Evolutionary conservation across 2,113 vertebrate genomes (phyloP).

Genomic region (Solea solea): DNA sequence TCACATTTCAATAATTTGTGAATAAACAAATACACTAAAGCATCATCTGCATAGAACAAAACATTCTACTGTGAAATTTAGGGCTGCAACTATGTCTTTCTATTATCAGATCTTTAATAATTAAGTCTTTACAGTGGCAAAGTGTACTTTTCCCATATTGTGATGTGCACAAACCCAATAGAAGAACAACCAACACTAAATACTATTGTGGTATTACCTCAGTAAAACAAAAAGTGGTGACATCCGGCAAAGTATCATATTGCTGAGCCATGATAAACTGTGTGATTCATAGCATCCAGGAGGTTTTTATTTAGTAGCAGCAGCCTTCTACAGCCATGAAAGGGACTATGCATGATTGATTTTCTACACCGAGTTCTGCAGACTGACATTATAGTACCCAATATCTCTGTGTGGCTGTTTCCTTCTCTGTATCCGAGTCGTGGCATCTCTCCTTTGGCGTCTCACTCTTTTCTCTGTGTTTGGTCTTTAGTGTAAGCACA

Average conservation of each 20-base stretch:
- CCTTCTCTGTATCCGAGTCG: constrained; percentile 35
- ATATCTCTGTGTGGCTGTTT: constrained; percentile 46
- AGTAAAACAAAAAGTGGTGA: constrained; percentile 20
- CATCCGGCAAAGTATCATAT: constrained; percentile 1
- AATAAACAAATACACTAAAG: too few relatives aligned
- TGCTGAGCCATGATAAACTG: constrained; percentile 23
- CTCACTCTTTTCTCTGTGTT: constrained; percentile 42
- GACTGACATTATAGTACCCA: constrained; percentile 55
- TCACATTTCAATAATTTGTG: too few relatives aligned
- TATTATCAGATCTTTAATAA: too few relatives aligned
- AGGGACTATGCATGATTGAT: constrained; percentile 54
- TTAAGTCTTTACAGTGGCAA: too few relatives aligned
- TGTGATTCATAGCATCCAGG: constrained; percentile 32
- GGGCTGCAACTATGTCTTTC: too few relatives aligned
- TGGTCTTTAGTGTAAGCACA: constrained; percentile 67
- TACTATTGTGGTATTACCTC: constrained; percentile 3
- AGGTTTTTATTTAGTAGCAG: constrained; percentile 57
- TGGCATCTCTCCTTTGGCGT: constrained; percentile 36
- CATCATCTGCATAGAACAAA: too few relatives aligned
- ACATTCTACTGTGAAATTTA: too few relatives aligned
- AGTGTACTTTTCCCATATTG: not conserved
- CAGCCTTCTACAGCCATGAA: constrained; percentile 34
- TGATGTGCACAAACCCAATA: not conserved
- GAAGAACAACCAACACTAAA: not conserved
- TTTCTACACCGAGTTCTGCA: constrained; percentile 59